Percentiles rank a stretch among this genome's conserved stretches.
phyloP scores from a whole-genome alignment of 2,888 invertebrate species.

The Coleophora deauratella region DNA sequence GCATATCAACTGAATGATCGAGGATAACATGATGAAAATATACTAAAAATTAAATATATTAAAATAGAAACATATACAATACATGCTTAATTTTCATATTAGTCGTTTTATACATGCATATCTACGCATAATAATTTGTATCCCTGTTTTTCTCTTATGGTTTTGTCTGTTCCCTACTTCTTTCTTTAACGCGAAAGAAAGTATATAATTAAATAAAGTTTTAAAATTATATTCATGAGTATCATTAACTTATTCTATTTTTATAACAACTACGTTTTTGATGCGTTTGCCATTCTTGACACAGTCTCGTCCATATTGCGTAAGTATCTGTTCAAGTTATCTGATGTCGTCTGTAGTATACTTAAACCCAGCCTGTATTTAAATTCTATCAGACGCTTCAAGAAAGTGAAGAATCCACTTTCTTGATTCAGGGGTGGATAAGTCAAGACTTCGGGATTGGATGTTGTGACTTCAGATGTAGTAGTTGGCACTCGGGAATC shows the following conservation, averaged over 20 bases:
- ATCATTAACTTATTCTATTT: background rate
- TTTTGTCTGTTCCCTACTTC: too few species aligned
- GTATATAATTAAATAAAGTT: too few species aligned
- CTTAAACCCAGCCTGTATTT: constrained; percentile 80
- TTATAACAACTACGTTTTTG: constrained; percentile 20
- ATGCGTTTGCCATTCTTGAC: constrained; percentile 36
- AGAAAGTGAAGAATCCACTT: constrained; percentile 70
- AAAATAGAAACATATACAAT: too few species aligned
- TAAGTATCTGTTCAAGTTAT: constrained; percentile 78
- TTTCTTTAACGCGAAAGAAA: too few species aligned
- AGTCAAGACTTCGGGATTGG: constrained; percentile 48
- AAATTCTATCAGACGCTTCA: constrained; percentile 78
- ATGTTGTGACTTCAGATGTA: constrained; percentile 28
- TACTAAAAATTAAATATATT: constrained; percentile 21
- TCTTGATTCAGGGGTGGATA: constrained; percentile 53
- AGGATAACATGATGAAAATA: constrained; percentile 70
- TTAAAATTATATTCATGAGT: constrained; percentile 16
- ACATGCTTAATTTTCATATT: too few species aligned
- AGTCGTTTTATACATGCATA: constrained; percentile 1
- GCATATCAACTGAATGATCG: constrained; percentile 23
- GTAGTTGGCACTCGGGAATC: constrained; percentile 26
- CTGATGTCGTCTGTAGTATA: constrained; percentile 79
- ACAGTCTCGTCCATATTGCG: constrained; percentile 68
- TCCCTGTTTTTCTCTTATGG: constrained; percentile 18
- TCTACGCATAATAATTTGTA: constrained; percentile 4